phyloP scores from a whole-genome alignment of 2,888 invertebrate genomes.

The Agriopis marginaria region DNA sequence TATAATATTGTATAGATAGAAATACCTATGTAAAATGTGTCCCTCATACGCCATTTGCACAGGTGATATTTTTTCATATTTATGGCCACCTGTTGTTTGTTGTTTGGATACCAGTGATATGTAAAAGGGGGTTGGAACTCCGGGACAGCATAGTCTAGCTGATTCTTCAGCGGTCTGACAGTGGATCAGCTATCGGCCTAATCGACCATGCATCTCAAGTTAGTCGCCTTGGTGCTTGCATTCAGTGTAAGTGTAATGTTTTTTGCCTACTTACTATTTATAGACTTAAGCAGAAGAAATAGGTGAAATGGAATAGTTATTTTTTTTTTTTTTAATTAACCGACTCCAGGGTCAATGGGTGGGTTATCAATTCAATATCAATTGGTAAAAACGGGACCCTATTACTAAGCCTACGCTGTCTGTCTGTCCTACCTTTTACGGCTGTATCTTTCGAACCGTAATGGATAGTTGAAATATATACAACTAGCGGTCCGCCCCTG shows the following conservation, averaged over 20 bases:
- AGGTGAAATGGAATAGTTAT: too few species aligned
- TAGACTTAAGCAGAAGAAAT: too few species aligned
- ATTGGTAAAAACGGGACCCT: too few species aligned
- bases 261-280: neutral
- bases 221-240: slow-evolving; percentile 19
- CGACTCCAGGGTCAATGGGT: too few species aligned
- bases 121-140: neutral
- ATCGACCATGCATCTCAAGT: slow-evolving; percentile 12
- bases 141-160: slow-evolving; percentile 3
- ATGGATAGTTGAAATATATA: too few species aligned
- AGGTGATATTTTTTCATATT: slow-evolving; percentile 21
- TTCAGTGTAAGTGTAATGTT: slow-evolving; percentile 25
- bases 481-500: too few species aligned
- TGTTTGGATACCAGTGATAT: slow-evolving; percentile 2
- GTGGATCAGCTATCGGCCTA: neutral
- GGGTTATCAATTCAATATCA: too few species aligned
- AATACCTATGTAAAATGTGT: slow-evolving; percentile 8
- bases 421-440: too few species aligned
- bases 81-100: slow-evolving; percentile 3
- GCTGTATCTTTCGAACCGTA: too few species aligned
- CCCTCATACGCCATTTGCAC: slow-evolving; percentile 7
- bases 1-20: too few species aligned
- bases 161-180: slow-evolving; percentile 18
- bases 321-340: too few species aligned
- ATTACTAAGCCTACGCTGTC: too few species aligned